Conservation (phyloP, 1,140 invertebrate species). For the Dolichoris vasculosae region DNA sequence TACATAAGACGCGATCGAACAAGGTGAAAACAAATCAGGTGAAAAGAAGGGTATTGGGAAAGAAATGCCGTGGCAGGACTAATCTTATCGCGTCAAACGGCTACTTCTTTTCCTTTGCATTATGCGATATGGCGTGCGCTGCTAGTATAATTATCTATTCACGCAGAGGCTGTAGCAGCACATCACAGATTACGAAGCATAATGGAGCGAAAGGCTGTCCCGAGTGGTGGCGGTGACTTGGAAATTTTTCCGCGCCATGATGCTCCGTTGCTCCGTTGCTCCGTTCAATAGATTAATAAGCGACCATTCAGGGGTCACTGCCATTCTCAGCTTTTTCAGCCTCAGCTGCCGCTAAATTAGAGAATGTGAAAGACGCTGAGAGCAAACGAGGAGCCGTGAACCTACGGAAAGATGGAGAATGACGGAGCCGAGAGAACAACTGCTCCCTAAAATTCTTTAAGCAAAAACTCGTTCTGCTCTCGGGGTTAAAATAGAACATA, state of each 20-base stretch:
- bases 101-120: not conserved
- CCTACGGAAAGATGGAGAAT: not conserved
- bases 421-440: not conserved
- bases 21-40: not conserved
- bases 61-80: not conserved
- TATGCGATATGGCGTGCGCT: not conserved
- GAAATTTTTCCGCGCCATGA: constrained; percentile 40
- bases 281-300: constrained; percentile 64
- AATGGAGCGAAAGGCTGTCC: not conserved
- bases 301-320: constrained; percentile 61
- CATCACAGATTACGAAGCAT: not conserved
- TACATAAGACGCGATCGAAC: not conserved
- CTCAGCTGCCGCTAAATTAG: constrained; percentile 8
- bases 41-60: constrained; percentile 1
- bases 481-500: not conserved
- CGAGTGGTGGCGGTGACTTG: not conserved
- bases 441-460: constrained; percentile 5
- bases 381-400: not conserved
- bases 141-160: constrained; percentile 13
- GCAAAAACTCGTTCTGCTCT: not conserved
- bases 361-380: not conserved
- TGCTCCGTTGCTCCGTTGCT: constrained; percentile 47
- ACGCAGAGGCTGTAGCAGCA: not conserved
- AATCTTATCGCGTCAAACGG: not conserved
- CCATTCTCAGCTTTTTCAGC: constrained; percentile 43